Percentiles rank a stretch among this genome's conserved stretches.
These are phyloP conservation scores for Dilophus febrilis DNA, from an alignment of 2,888 invertebrate species.

Conservation along the genomic window DNA sequence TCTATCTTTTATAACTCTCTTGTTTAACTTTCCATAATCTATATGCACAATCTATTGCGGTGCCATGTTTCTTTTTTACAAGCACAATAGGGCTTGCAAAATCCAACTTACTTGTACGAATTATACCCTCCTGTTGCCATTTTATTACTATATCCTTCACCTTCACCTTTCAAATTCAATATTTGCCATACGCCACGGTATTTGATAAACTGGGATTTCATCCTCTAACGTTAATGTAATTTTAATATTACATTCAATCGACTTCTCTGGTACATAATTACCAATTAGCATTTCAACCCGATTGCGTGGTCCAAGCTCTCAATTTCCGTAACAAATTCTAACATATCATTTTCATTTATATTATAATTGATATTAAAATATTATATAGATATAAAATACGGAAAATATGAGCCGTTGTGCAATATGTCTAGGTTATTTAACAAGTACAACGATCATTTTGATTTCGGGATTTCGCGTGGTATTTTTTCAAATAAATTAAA, in stretches of 20 bases:
- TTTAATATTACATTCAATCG: background rate
- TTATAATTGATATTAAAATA: no score
- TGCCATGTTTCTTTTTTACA: constrained; percentile 12
- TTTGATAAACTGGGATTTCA: constrained; percentile 15
- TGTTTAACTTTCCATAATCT: constrained; percentile 24
- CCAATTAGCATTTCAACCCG: no score
- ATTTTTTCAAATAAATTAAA: no score
- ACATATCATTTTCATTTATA: no score
- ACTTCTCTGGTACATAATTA: no score
- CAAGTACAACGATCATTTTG: no score
- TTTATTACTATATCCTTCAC: constrained; percentile 16
- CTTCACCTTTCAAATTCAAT: constrained; percentile 12
- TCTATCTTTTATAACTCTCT: constrained; percentile 18
- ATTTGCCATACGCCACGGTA: constrained; percentile 14
- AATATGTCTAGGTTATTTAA: no score
- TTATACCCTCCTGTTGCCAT: constrained; percentile 17
- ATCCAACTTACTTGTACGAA: constrained; percentile 17
- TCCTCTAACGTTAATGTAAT: constrained; percentile 16
- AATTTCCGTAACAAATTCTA: no score
- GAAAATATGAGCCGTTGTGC: no score
- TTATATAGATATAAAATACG: no score
- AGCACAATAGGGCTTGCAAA: constrained; percentile 16
- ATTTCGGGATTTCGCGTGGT: no score
- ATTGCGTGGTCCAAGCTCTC: no score
- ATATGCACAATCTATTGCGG: constrained; percentile 16